Evolutionary conservation across 2,113 vertebrate genomes (phyloP).

Genomic region (Narcine bancroftii): DNA sequence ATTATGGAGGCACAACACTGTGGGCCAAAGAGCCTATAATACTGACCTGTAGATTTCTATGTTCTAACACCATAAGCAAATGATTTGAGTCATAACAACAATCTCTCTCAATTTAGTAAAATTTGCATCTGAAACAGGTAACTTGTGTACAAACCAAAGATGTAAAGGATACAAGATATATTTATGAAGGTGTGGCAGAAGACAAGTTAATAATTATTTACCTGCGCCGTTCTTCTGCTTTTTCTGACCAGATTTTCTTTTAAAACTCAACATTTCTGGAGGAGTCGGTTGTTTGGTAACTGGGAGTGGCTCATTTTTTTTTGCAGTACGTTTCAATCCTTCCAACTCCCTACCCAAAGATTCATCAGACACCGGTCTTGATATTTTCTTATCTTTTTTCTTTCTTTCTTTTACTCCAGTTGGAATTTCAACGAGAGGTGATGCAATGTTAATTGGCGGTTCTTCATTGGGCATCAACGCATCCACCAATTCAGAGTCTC

Average conservation of each 20-base stretch:
- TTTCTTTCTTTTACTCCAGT: constrained; percentile 70
- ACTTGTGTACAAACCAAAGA: not conserved
- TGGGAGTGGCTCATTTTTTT: constrained; percentile 62
- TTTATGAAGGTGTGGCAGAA: not conserved
- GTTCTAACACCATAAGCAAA: not conserved
- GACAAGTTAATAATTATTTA: not conserved
- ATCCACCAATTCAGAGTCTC: constrained; percentile 73
- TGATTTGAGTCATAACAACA: not conserved
- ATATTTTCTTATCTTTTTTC: constrained; percentile 83
- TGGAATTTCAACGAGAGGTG: constrained; percentile 53
- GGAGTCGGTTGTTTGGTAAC: constrained; percentile 72
- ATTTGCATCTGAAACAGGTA: not conserved
- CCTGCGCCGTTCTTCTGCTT: constrained; percentile 79
- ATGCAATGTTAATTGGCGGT: constrained; percentile 48
- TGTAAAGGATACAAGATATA: not conserved
- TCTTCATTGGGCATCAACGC: constrained; percentile 63
- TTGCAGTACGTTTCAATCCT: constrained; percentile 67
- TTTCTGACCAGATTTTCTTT: constrained; percentile 79
- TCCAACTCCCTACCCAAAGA: constrained; percentile 63
- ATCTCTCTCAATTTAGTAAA: not conserved
- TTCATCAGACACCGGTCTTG: constrained; percentile 52
- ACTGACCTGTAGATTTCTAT: too few species aligned
- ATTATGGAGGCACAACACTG: too few species aligned
- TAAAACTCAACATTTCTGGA: constrained; percentile 56
- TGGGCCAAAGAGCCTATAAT: too few species aligned